phyloP scores from a whole-genome alignment of 2,113 vertebrate species.

The Oryctolagus cuniculus region mOryCun1.1 NC_091432.1:232661001-232661500 shows the following conservation, averaged over 20 bases:
- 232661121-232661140: not conserved
- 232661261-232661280: not conserved
- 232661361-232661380: not conserved
- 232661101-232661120: not conserved
- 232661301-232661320: fast-evolving
- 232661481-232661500: no score
- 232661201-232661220: not conserved
- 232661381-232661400: not conserved
- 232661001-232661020: not conserved
- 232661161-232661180: not conserved
- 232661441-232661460: not conserved
- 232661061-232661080: not conserved
- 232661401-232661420: fast-evolving
- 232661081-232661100: not conserved
- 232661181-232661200: not conserved
- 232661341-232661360: not conserved
- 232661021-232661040: not conserved
- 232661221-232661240: fast-evolving
- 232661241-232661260: not conserved
- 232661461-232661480: no score
- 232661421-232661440: fast-evolving
- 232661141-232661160: not conserved
- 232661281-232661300: fast-evolving
- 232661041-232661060: not conserved
- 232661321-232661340: no score